A percentile compares a stretch with the other conserved stretches of the same genome.
Evolutionary conservation across 64 coral and sea anemone species (phyloP).

Genomic region (Montipora foliosa): DNA sequence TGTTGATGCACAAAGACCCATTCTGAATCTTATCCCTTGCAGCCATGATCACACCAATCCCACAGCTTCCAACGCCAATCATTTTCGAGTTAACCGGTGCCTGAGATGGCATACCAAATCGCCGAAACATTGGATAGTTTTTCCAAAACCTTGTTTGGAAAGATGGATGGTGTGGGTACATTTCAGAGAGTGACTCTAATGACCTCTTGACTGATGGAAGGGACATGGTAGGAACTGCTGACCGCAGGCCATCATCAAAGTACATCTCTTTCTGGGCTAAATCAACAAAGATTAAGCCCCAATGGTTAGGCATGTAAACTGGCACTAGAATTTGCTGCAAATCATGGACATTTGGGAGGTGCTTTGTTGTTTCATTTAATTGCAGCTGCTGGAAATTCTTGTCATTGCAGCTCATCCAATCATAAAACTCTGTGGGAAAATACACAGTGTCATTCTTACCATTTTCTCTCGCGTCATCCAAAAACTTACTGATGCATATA

Average conservation of each 20-base stretch:
- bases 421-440: slow-evolving; percentile 50
- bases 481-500: slow-evolving; percentile 35
- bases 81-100: slow-evolving; percentile 34
- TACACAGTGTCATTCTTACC: slow-evolving; percentile 33
- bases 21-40: slow-evolving; percentile 24
- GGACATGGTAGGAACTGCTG: neutral
- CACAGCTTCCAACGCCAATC: slow-evolving; percentile 68
- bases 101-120: slow-evolving; percentile 68
- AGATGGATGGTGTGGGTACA: neutral
- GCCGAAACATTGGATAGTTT: neutral
- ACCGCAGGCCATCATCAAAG: slow-evolving; percentile 73
- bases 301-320: slow-evolving; percentile 63
- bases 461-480: neutral
- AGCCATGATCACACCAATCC: slow-evolving; percentile 63
- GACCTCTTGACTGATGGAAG: slow-evolving; percentile 51
- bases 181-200: slow-evolving; percentile 44
- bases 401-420: slow-evolving; percentile 52
- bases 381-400: neutral
- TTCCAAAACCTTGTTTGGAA: slow-evolving; percentile 48
- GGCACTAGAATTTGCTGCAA: slow-evolving; percentile 61
- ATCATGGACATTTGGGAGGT: slow-evolving; percentile 6
- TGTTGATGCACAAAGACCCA: neutral
- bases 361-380: slow-evolving; percentile 21
- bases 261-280: slow-evolving; percentile 27
- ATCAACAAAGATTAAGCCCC: slow-evolving; percentile 52